Evolutionary conservation across 2,113 vertebrate species (phyloP).

Genomic region (Meriones unguiculatus): DNA sequence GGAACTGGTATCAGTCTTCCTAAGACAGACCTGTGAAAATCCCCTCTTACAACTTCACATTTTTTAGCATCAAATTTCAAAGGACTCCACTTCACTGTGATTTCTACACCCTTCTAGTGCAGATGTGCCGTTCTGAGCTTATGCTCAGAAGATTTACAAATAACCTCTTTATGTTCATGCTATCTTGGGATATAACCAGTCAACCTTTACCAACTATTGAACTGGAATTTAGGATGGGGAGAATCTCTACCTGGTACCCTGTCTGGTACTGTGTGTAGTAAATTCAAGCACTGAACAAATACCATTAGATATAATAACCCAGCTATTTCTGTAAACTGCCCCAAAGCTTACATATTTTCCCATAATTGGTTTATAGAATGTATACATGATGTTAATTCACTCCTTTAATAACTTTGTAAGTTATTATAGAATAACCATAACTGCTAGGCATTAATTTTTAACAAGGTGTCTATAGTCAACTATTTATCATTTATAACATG

Average conservation of each 20-base stretch:
- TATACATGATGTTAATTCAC: slow-evolving; percentile 59
- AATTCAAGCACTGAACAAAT: slow-evolving; percentile 46
- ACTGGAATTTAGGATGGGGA: not conserved
- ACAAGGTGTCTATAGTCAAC: slow-evolving; percentile 75
- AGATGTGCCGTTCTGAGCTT: not conserved
- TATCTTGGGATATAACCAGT: not conserved
- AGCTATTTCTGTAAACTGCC: slow-evolving; percentile 57
- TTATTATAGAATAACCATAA: slow-evolving; percentile 70
- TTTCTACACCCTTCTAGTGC: not conserved
- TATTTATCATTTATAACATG: slow-evolving; percentile 75
- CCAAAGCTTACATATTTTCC: slow-evolving; percentile 65
- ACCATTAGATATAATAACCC: slow-evolving; percentile 58
- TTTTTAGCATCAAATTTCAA: not conserved
- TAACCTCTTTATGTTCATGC: not conserved
- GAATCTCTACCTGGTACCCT: not conserved
- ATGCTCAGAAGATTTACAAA: not conserved
- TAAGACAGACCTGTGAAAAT: not conserved
- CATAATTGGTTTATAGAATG: slow-evolving; percentile 67
- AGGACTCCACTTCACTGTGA: no score
- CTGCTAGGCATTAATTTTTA: slow-evolving; percentile 73
- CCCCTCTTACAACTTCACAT: rapidly evolving
- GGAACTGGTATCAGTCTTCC: not conserved
- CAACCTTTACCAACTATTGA: not conserved
- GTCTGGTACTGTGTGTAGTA: not conserved
- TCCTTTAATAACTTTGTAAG: slow-evolving; percentile 72